A percentile compares a stretch with the other conserved stretches of the same genome.
Evolutionary conservation across 2,888 invertebrate species (phyloP).

Genomic region (Gibbula magus): DNA sequence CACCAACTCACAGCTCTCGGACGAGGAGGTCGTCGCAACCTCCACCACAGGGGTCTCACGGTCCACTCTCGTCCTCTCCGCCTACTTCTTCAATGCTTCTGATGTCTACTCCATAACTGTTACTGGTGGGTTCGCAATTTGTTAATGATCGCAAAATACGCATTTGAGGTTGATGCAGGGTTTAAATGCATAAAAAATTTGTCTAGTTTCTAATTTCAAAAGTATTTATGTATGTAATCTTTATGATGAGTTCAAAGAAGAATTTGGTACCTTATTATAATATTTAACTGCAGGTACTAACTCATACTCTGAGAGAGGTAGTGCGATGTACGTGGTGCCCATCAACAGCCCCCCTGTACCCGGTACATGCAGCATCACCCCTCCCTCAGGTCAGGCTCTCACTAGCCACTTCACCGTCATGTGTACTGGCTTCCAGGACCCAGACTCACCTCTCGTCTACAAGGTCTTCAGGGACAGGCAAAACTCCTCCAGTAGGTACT

Average conservation of each 20-base stretch:
- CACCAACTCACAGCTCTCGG: background rate
- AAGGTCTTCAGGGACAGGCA: background rate
- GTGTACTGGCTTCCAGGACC: background rate
- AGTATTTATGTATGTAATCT: too few species aligned
- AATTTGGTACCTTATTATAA: background rate
- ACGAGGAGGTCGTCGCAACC: background rate
- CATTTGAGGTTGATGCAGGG: too few species aligned
- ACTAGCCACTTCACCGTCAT: background rate
- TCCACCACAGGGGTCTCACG: background rate
- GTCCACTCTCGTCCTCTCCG: background rate
- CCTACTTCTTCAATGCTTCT: background rate
- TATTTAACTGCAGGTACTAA: background rate
- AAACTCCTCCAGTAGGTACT: too few species aligned
- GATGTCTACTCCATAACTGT: background rate
- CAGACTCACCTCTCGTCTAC: slow-evolving; percentile 10
- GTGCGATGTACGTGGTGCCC: background rate
- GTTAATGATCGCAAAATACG: too few species aligned
- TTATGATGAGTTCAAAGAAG: too few species aligned
- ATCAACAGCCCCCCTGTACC: slow-evolving; percentile 14
- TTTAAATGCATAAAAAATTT: too few species aligned
- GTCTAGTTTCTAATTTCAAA: too few species aligned
- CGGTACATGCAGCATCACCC: slow-evolving; percentile 14
- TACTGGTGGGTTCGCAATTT: background rate
- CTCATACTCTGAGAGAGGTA: background rate
- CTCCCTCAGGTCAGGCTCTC: slow-evolving; percentile 5